Percentiles rank a stretch among this genome's conserved stretches.
phyloP scores from a whole-genome alignment of 92 coral and sea anemone genomes.

The Phenganax subtilis region DNA sequence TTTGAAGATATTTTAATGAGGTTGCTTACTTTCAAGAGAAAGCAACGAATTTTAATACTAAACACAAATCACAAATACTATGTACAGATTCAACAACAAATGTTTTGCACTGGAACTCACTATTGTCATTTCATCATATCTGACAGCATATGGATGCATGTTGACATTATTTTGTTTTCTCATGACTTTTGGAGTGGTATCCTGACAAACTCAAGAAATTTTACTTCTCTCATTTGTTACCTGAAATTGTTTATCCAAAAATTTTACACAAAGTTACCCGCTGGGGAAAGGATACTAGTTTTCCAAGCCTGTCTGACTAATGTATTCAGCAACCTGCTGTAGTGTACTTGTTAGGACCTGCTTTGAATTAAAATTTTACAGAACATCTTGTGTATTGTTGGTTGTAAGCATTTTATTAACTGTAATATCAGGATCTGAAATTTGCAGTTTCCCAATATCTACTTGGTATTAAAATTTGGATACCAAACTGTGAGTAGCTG shows the following conservation, averaged over 20 bases:
- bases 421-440: background rate
- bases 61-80: background rate
- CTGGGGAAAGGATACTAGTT: conserved; percentile 43
- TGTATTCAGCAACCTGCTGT: too few relatives aligned
- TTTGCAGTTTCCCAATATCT: background rate
- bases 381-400: too few relatives aligned
- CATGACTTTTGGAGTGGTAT: background rate
- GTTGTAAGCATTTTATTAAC: too few relatives aligned
- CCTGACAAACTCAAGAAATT: background rate
- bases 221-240: background rate
- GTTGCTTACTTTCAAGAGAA: conserved; percentile 12
- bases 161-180: background rate
- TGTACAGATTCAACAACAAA: too few relatives aligned
- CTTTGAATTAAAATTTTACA: too few relatives aligned
- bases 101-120: background rate
- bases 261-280: conserved; percentile 43
- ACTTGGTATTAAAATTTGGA: background rate
- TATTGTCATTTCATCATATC: background rate
- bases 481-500: too few relatives aligned
- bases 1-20: background rate
- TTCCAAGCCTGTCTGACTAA: too few relatives aligned
- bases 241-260: conserved; percentile 41
- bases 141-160: background rate
- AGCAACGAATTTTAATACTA: conserved; percentile 10
- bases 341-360: too few relatives aligned